phyloP scores from a whole-genome alignment of 1,140 invertebrate genomes.

The Pseudoatta argentina region DNA sequence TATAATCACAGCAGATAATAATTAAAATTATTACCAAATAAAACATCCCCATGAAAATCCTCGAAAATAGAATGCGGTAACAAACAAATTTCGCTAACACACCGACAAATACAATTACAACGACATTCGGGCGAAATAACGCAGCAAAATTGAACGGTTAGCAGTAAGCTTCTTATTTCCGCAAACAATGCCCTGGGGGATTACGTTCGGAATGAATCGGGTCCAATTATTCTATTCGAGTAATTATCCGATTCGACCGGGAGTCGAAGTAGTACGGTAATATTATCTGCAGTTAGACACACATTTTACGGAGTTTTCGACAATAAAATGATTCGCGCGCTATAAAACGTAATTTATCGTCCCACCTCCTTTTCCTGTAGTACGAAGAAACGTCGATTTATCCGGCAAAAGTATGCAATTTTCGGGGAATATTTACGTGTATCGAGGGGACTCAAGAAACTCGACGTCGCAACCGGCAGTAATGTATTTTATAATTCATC shows the following conservation, averaged over 20 bases:
- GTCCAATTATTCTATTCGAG: constrained; percentile 57
- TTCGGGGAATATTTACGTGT: constrained; percentile 36
- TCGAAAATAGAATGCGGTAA: constrained; percentile 18
- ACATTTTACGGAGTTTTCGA: constrained; percentile 47
- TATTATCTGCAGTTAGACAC: constrained; percentile 40
- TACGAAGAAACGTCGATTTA: constrained; percentile 43
- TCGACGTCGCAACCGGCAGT: constrained; percentile 36
- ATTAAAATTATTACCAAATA: constrained; percentile 40
- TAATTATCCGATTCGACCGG: constrained; percentile 48
- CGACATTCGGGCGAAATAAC: constrained; percentile 45
- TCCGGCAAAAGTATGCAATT: constrained; percentile 27
- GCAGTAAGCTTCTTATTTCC: constrained; percentile 48
- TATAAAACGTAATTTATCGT: constrained; percentile 53
- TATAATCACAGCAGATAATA: constrained; percentile 15
- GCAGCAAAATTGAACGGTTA: constrained; percentile 49
- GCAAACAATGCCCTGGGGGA: constrained; percentile 31
- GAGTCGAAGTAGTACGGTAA: constrained; percentile 13
- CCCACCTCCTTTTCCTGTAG: not conserved
- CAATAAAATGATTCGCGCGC: constrained; percentile 50
- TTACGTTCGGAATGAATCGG: constrained; percentile 45
- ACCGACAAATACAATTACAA: constrained; percentile 37
- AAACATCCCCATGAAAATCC: constrained; percentile 2
- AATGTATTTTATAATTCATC: constrained; percentile 70
- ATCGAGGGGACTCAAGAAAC: constrained; percentile 29
- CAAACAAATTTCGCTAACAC: constrained; percentile 5